A percentile compares a stretch with the other conserved stretches of the same genome.
These are phyloP conservation scores for Gnatocerus cornutus DNA, from an alignment of 2,888 invertebrate genomes.

Conservation along the genomic window DNA sequence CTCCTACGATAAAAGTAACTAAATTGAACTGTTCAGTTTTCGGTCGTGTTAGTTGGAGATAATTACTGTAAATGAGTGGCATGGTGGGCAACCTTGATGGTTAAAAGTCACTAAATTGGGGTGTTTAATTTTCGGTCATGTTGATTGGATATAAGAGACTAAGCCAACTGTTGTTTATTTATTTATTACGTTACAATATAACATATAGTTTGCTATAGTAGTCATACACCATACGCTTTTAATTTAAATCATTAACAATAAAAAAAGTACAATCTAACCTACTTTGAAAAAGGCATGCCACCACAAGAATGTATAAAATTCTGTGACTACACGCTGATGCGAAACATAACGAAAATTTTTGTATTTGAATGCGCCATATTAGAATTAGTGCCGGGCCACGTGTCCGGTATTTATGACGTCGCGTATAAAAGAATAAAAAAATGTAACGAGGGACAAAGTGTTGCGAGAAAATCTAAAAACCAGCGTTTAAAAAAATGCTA, in stretches of 20 bases:
- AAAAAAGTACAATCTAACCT: conserved; percentile 69
- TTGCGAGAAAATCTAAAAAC: conserved; percentile 46
- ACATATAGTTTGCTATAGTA: conserved; percentile 70
- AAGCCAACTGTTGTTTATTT: conserved; percentile 62
- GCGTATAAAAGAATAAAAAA: conserved; percentile 11
- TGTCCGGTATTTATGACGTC: conserved; percentile 35
- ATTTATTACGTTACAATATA: conserved; percentile 70
- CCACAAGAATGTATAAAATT: conserved; percentile 53
- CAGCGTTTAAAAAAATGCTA: conserved; percentile 49
- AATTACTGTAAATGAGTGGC: too few relatives aligned
- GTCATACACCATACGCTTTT: conserved; percentile 68
- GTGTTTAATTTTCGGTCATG: too few relatives aligned
- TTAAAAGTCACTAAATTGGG: too few relatives aligned
- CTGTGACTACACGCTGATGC: conserved; percentile 48
- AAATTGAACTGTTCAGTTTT: too few relatives aligned
- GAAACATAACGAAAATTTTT: conserved; percentile 32
- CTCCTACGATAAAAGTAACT: too few relatives aligned
- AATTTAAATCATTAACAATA: conserved; percentile 67
- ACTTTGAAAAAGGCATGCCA: conserved; percentile 55
- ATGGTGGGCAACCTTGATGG: too few relatives aligned
- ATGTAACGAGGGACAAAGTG: conserved; percentile 26
- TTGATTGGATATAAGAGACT: background rate
- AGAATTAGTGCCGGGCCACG: conserved; percentile 56
- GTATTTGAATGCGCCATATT: conserved; percentile 55
- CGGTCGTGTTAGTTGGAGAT: too few relatives aligned